Base-by-base conservation (phyloP, 2,888 invertebrate genomes). In the Leptodirus hochenwartii region DNA sequence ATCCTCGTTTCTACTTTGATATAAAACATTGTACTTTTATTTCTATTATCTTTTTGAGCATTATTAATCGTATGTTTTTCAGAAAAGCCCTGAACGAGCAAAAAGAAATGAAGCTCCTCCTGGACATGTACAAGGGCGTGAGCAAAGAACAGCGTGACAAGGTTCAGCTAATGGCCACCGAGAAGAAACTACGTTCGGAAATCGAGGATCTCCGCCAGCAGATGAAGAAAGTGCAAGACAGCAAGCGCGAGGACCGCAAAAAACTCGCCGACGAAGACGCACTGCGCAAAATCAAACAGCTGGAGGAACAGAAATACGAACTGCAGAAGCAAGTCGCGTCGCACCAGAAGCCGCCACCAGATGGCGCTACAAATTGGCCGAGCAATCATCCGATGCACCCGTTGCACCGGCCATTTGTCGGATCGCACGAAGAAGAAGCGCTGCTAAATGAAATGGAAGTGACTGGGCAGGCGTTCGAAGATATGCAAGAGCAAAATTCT, bases 391-490 rank as follows among this genome's bases (percentile, higher is more conserved):
- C 32, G 26, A 43, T 62, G 40, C 64, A 66, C 44, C 69, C 69
- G 49, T 59, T 67, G 14, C n/a, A n/a, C n/a, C 48, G 76, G 15
- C 73, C 75, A 1, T 77, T 77, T 47, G 75, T 74, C 0, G 76
- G 76, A 2, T 76, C 75, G 1, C 72, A 73, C 47, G 91, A 95
- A 53, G 95, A 96, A 54, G 95, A 96, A 49, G 91, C 93, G 0
- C 62, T 98, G 29, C 61, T 96, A 10, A 95, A 88, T 51, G 98
- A 98, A 59, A 95, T 98, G 90, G 96, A 98, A 53, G 91, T 93
- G 3, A 98, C 96, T 0, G 96, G 96, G 0, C 95, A 95, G 54
- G 96, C 96, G 2, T 93, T 93, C 50, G 96, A 98, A 53, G 96
- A 98, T 48, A 93, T 95, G 91, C 95, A 96, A 59, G 50, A 42